Conservation (phyloP, 2,113 vertebrate genomes). For the Anser brachyrhynchus region DNA sequence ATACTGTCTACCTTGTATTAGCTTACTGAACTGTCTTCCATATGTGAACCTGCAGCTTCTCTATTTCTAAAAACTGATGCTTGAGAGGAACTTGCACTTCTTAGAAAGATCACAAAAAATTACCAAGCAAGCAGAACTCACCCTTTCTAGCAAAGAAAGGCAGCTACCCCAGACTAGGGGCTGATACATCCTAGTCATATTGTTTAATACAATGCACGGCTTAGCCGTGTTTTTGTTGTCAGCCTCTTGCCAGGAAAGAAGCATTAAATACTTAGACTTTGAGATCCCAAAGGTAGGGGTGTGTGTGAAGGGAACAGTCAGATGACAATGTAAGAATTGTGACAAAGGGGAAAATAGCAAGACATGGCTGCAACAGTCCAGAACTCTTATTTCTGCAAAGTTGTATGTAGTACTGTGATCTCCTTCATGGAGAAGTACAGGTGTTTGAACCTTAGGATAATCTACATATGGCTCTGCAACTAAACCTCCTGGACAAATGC, state of each 20-base stretch:
- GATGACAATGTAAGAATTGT: not conserved
- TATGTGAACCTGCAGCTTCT: not conserved
- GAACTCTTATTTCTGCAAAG: not conserved
- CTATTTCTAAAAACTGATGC: not conserved
- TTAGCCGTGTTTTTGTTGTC: not conserved
- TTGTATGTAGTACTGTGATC: not conserved
- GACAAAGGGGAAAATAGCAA: not conserved
- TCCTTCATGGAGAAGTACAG: not conserved
- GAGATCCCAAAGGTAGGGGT: not conserved
- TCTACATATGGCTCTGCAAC: not conserved
- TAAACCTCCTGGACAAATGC: not conserved
- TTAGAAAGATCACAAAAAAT: not conserved
- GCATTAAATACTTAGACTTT: not conserved
- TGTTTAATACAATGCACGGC: not conserved
- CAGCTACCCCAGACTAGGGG: not conserved
- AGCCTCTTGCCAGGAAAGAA: not conserved
- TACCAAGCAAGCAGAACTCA: not conserved
- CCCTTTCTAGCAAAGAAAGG: not conserved
- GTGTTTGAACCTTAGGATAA: not conserved
- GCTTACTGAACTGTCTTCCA: not conserved
- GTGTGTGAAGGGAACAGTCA: not conserved
- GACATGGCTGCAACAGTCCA: not conserved
- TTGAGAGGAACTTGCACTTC: not conserved
- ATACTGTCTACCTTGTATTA: not conserved
- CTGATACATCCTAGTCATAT: too few relatives aligned